phyloP scores from a whole-genome alignment of 1,140 invertebrate species.

The Sitobion miscanthi region DNA sequence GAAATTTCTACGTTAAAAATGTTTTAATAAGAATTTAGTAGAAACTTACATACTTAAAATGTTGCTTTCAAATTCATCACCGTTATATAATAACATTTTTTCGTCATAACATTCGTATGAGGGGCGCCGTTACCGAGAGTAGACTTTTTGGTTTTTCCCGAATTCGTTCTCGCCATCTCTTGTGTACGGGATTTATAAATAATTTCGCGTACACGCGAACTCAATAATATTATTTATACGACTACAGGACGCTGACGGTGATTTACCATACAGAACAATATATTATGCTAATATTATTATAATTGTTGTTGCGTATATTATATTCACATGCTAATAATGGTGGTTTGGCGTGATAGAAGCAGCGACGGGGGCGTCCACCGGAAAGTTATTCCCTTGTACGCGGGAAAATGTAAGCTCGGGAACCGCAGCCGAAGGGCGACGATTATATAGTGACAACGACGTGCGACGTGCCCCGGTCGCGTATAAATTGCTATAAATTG shows the following conservation, averaged over 20 bases:
- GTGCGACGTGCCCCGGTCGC: neutral
- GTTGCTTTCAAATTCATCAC: too few relatives aligned
- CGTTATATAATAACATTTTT: too few relatives aligned
- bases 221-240: neutral
- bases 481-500: neutral
- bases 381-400: neutral
- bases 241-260: neutral
- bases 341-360: neutral
- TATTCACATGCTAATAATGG: neutral
- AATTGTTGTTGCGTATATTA: neutral
- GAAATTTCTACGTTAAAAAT: too few relatives aligned
- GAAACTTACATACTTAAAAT: too few relatives aligned
- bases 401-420: neutral
- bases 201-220: neutral
- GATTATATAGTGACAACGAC: neutral
- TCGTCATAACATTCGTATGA: neutral
- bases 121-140: neutral
- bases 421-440: neutral
- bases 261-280: neutral
- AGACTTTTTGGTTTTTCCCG: neutral
- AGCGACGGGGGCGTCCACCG: neutral
- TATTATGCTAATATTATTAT: neutral
- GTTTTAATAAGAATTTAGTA: too few relatives aligned
- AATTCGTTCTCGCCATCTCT: neutral
- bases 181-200: neutral